Base-by-base conservation (phyloP, 2,797 vertebrate genomes). In the Capromys pilorides region DNA sequence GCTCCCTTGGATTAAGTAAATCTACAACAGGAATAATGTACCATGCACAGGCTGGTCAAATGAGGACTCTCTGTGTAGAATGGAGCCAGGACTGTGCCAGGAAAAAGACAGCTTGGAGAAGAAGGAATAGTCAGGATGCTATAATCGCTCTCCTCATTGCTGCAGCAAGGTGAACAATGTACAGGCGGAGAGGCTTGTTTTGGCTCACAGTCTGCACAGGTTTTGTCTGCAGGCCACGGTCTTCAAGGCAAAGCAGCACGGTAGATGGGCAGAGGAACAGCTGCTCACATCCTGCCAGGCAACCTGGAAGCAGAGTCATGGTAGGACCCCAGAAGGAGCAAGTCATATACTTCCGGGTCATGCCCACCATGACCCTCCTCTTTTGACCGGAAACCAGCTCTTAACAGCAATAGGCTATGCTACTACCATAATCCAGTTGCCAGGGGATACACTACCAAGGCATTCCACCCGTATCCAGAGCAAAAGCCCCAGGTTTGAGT, bases 11-110 rank as follows among this genome's bases (percentile, higher is more conserved):
- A 41, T 39, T 67, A 59, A 82, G 57, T 66, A 91, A 57, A 62
- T 66, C 18, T 18, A 71, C 21, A 28, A 13, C 2, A 21, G 28
- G 18, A 83, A 49, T 57, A 33, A 54, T 19, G 45, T 5, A 18
- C 10, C 0, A 0, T 0, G 80, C 49, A 71, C 33, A 21, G 0
- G 5, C 3, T 10, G 62, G 6, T 39, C 49, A 28, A 24, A 8
- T 3, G 12, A 28, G 28, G 18, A 33, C 12, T 69, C 85, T 28
- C 19, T 2, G 31, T 14, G n/a, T 22, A 11, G 57, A 13, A 41
- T 1, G 1, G 22, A 87, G n/a, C 0, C 6, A 28, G 92, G 24
- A 22, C 22, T 73, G 6, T 24, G 36, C 61, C 22, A 0, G 1
- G 4, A 21, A 88, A 22, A 67, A 12, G 59, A 6, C 13, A 3